Percentiles rank a stretch among this genome's conserved stretches.
phyloP scores from a whole-genome alignment of 1,140 invertebrate species.

The Aporrectodea caliginosa region DNA sequence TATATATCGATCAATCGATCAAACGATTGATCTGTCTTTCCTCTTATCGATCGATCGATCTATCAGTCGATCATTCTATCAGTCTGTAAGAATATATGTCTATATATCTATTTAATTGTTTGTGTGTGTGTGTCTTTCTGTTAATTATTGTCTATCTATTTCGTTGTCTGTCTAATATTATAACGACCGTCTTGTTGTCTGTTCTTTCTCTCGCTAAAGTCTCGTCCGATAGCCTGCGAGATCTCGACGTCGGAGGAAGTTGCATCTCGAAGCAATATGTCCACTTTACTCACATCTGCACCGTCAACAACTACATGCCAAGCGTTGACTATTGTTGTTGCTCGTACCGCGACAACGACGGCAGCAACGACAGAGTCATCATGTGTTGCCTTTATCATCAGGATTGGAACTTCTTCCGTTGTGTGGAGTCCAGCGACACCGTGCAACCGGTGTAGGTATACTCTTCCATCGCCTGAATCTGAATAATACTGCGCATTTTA shows the following conservation, averaged over 20 bases:
- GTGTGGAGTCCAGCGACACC: conserved; percentile 17
- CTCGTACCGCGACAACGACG: too few relatives aligned
- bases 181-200: neutral
- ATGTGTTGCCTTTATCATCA: conserved; percentile 26
- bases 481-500: neutral
- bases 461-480: neutral
- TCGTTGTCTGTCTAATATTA: neutral
- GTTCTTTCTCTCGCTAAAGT: neutral
- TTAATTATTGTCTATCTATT: neutral
- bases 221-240: neutral
- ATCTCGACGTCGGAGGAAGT: neutral
- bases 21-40: too few relatives aligned
- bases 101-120: neutral
- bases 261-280: conserved; percentile 16
- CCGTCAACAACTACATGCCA: conserved; percentile 20
- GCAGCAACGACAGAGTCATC: neutral
- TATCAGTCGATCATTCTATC: too few relatives aligned
- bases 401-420: conserved; percentile 27
- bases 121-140: neutral
- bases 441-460: neutral
- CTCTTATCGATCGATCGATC: too few relatives aligned
- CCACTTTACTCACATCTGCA: conserved; percentile 23
- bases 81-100: neutral
- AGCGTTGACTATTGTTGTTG: conserved; percentile 19
- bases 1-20: too few relatives aligned